phyloP scores from a whole-genome alignment of 2,888 invertebrate genomes.

The Trisateles emortualis region DNA sequence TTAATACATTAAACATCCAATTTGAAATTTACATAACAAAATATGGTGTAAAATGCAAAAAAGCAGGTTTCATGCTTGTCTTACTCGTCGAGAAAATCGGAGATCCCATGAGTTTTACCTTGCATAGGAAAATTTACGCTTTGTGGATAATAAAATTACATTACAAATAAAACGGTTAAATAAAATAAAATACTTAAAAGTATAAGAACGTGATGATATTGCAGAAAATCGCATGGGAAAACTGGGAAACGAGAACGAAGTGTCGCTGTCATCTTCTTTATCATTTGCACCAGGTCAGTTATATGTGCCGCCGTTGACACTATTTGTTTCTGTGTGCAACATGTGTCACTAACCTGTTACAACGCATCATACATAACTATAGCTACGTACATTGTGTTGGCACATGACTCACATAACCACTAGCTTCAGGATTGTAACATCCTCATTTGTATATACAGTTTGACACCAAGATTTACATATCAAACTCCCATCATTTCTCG shows the following conservation, averaged over 20 bases:
- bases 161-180: slow-evolving; percentile 17
- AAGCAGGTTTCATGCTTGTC: too few relatives aligned
- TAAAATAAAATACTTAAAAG: slow-evolving; percentile 44
- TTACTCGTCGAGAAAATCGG: too few relatives aligned
- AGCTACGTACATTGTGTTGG: slow-evolving; percentile 48
- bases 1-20: too few relatives aligned
- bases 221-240: slow-evolving; percentile 86
- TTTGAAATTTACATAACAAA: too few relatives aligned
- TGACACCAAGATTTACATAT: slow-evolving; percentile 11
- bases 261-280: slow-evolving; percentile 85
- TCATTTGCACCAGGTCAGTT: slow-evolving; percentile 86
- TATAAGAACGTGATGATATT: slow-evolving; percentile 79
- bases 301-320: slow-evolving; percentile 81
- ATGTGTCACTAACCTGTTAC: slow-evolving; percentile 83
- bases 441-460: slow-evolving; percentile 34
- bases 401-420: slow-evolving; percentile 63
- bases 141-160: neutral
- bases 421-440: slow-evolving; percentile 54
- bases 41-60: too few relatives aligned
- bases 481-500: slow-evolving; percentile 13
- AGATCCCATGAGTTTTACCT: neutral
- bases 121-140: neutral
- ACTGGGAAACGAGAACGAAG: slow-evolving; percentile 84
- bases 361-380: slow-evolving; percentile 56
- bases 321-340: slow-evolving; percentile 80